Percentiles rank a stretch among this genome's conserved stretches.
Evolutionary conservation across 2,113 vertebrate genomes (phyloP).

Genomic region (Uria lomvia): DNA sequence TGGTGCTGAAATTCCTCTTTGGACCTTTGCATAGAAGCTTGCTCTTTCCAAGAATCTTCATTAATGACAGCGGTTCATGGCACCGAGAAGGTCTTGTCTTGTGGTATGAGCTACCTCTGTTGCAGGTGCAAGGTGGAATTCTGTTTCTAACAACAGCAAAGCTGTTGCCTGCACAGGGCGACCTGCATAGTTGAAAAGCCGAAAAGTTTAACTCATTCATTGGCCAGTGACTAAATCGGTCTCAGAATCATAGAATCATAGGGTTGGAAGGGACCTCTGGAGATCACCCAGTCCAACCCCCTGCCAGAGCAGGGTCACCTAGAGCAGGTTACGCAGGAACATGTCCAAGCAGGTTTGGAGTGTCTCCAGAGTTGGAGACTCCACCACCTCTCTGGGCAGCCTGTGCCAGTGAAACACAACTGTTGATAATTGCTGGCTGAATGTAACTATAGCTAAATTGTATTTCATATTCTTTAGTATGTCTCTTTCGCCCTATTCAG

Average conservation of each 20-base stretch:
- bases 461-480: background rate
- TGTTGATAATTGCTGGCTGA: background rate
- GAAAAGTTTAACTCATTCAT: background rate
- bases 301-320: no score
- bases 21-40: background rate
- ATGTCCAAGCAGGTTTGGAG: no score
- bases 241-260: background rate
- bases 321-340: no score
- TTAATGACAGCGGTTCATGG: no score
- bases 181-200: fast-evolving
- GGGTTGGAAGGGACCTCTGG: no score
- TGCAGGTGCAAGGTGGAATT: no score
- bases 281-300: no score
- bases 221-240: no score
- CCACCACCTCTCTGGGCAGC: no score
- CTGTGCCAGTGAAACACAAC: background rate
- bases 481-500: background rate
- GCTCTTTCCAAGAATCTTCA: background rate
- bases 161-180: background rate
- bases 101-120: fast-evolving
- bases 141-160: background rate
- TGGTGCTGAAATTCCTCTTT: background rate
- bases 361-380: no score
- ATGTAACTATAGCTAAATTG: background rate
- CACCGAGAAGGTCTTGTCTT: background rate